Conservation (phyloP, 2,888 invertebrate genomes). For the Diabrotica balteata region DNA sequence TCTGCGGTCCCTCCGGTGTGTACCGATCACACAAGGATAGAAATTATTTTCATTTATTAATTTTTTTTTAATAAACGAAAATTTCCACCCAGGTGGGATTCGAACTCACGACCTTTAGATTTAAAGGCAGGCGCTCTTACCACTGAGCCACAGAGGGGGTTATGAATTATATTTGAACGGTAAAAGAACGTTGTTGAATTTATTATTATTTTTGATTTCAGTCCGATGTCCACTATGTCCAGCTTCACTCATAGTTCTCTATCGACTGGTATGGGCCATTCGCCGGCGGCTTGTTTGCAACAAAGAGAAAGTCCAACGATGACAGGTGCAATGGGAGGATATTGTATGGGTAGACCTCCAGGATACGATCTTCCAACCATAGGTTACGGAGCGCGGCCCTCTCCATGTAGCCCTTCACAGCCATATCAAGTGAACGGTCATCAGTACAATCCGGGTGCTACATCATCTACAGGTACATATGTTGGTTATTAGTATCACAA, state of each 20-base stretch:
- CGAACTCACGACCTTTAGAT: too few relatives aligned
- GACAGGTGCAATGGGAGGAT: conserved; percentile 60
- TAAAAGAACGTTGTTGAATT: too few relatives aligned
- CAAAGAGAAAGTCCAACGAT: conserved; percentile 64
- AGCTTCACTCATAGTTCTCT: conserved; percentile 62
- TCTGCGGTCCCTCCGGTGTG: too few relatives aligned
- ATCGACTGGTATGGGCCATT: conserved; percentile 60
- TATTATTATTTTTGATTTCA: conserved; percentile 41
- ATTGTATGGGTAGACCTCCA: conserved; percentile 64
- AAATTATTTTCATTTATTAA: too few relatives aligned
- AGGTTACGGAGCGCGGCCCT: conserved; percentile 67
- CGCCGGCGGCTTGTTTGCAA: conserved; percentile 66
- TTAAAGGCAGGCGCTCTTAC: too few relatives aligned
- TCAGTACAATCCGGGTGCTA: conserved; percentile 64
- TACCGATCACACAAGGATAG: too few relatives aligned
- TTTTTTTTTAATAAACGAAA: too few relatives aligned
- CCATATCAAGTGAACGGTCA: conserved; percentile 69
- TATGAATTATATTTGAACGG: too few relatives aligned
- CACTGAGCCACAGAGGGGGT: too few relatives aligned
- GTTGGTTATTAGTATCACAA: neutral
- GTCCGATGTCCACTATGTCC: conserved; percentile 68
- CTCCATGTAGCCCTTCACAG: conserved; percentile 73
- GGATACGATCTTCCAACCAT: conserved; percentile 64
- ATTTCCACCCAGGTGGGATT: too few relatives aligned
- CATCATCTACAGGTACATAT: conserved; percentile 63